Evolutionary conservation across 1,140 invertebrate species (phyloP).

Genomic region (Drosophila neocordata): DNA sequence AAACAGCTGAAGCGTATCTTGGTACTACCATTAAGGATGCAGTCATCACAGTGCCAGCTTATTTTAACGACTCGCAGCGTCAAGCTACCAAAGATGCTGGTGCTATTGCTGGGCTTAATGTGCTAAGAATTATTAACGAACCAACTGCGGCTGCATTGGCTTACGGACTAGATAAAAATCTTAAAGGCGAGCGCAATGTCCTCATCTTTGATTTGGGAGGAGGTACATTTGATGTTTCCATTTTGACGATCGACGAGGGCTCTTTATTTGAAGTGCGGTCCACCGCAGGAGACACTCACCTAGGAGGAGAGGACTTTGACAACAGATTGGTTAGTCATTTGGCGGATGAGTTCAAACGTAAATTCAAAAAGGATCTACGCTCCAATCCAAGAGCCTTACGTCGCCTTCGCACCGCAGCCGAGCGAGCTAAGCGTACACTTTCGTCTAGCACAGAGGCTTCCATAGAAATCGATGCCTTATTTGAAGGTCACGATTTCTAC

Average conservation of each 20-base stretch:
- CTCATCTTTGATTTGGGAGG: constrained; percentile 90
- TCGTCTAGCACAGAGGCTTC: constrained; percentile 87
- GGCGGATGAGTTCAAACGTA: constrained; percentile 90
- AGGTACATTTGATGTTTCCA: constrained; percentile 93
- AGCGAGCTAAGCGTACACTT: constrained; percentile 87
- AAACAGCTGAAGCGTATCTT: constrained; percentile 91
- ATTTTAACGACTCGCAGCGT: constrained; percentile 87
- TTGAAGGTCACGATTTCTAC: constrained; percentile 92
- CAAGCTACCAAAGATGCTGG: constrained; percentile 88
- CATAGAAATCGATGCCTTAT: constrained; percentile 88
- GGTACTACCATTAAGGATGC: constrained; percentile 87
- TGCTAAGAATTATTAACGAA: constrained; percentile 89
- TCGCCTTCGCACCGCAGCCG: constrained; percentile 89
- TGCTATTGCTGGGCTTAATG: constrained; percentile 87
- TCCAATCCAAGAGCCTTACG: constrained; percentile 89
- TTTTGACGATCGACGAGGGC: constrained; percentile 93
- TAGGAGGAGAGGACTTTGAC: constrained; percentile 93
- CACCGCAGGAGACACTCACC: constrained; percentile 89
- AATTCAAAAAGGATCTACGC: constrained; percentile 90
- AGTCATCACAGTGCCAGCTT: constrained; percentile 85
- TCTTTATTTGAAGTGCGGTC: constrained; percentile 90
- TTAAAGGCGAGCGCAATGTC: constrained; percentile 89
- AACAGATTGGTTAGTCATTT: constrained; percentile 90
- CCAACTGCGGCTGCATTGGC: constrained; percentile 89
- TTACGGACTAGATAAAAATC: constrained; percentile 90